Evolutionary conservation across 2,797 vertebrate genomes (phyloP).

Genomic region (Eurystomus glaucurus): DNA sequence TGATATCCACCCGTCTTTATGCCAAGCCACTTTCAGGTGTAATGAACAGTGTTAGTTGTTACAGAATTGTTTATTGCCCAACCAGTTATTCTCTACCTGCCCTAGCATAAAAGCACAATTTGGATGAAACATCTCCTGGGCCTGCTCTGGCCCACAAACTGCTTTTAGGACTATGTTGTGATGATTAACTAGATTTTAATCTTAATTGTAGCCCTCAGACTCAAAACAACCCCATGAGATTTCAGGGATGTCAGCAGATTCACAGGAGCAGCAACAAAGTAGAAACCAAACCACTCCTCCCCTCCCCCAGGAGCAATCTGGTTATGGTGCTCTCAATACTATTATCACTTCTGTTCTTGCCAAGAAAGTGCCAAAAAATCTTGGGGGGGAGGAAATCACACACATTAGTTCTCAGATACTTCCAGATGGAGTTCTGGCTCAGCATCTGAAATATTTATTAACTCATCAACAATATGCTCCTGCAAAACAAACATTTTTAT

Average conservation of each 20-base stretch:
- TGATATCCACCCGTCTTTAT: background rate
- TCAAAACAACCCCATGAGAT: constrained; percentile 1
- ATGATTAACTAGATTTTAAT: constrained; percentile 29
- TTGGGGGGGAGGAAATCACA: background rate
- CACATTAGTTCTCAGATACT: background rate
- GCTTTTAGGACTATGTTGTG: background rate
- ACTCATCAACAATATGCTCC: background rate
- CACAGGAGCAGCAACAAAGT: background rate
- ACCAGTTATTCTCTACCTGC: background rate
- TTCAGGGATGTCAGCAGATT: constrained; percentile 51
- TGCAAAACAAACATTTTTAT: background rate
- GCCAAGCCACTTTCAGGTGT: background rate
- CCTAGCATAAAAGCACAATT: background rate
- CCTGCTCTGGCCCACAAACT: background rate
- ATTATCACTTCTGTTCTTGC: constrained; percentile 27
- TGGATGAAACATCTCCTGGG: background rate
- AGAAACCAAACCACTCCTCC: constrained; percentile 11
- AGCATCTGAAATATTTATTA: constrained; percentile 47
- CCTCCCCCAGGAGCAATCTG: constrained; percentile 8
- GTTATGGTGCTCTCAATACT: background rate
- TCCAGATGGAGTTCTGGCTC: constrained; percentile 35
- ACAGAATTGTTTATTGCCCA: background rate
- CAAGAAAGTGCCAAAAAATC: background rate
- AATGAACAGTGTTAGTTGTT: background rate
- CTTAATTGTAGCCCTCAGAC: constrained; percentile 26